Conservation (phyloP, 1,140 invertebrate species). For the Trachelipus rathkii region DNA sequence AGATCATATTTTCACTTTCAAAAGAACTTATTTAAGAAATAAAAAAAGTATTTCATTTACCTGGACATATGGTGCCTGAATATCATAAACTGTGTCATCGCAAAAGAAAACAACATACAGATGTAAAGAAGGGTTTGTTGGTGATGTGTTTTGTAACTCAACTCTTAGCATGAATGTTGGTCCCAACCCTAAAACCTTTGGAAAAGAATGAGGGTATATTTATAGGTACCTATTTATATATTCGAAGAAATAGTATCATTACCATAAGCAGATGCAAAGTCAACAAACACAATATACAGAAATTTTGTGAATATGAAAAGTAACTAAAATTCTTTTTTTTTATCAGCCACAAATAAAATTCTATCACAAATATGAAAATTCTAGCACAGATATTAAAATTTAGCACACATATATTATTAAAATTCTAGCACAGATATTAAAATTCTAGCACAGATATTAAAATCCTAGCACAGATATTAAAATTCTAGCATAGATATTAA, state of each 20-base stretch:
- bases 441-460: too few relatives aligned
- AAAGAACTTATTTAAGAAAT: neutral
- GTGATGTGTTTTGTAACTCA: constrained; percentile 68
- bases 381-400: too few relatives aligned
- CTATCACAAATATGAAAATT: too few relatives aligned
- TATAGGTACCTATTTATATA: too few relatives aligned
- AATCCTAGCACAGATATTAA: too few relatives aligned
- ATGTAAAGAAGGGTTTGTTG: constrained; percentile 60
- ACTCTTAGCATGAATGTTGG: constrained; percentile 72
- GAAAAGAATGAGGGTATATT: neutral
- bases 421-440: too few relatives aligned
- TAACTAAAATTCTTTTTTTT: too few relatives aligned
- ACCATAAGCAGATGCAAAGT: neutral
- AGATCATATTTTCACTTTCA: neutral
- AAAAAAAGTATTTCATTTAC: constrained; percentile 49
- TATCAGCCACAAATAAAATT: too few relatives aligned
- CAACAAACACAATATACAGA: neutral
- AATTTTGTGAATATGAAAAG: neutral
- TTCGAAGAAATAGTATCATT: too few relatives aligned
- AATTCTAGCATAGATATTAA: too few relatives aligned
- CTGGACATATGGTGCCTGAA: constrained; percentile 62
- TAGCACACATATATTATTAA: too few relatives aligned
- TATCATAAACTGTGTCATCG: constrained; percentile 64
- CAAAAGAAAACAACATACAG: constrained; percentile 68
- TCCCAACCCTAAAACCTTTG: constrained; percentile 68